Evolutionary conservation across 2,113 vertebrate species (phyloP).

Genomic region (Corythoichthys haematopterus): DNA sequence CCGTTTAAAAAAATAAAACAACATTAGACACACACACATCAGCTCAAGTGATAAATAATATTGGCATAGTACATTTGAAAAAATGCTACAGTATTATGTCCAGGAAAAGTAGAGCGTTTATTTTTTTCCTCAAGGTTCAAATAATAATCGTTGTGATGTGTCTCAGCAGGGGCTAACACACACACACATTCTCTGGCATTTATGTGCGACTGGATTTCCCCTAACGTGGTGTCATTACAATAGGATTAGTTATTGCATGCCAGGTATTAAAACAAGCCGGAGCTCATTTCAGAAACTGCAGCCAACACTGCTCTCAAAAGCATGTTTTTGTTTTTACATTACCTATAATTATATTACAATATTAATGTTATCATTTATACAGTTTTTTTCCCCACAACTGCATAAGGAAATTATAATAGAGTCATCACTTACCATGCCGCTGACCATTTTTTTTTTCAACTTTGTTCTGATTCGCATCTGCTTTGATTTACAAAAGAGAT

Average conservation of each 20-base stretch:
- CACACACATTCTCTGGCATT: constrained; percentile 34
- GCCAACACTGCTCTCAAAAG: not conserved
- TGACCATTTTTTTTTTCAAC: no score
- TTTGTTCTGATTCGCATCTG: not conserved
- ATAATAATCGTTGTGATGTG: constrained; percentile 55
- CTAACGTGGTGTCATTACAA: constrained; percentile 55
- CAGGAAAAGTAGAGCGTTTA: constrained; percentile 1
- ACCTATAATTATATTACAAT: not conserved
- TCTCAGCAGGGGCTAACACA: constrained; percentile 38
- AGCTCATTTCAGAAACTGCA: constrained; percentile 24
- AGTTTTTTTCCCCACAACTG: not conserved
- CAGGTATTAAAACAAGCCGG: constrained; percentile 47
- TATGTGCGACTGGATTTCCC: constrained; percentile 55
- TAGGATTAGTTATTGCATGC: constrained; percentile 47
- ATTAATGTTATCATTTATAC: not conserved
- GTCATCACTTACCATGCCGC: not conserved
- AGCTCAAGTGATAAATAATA: constrained; percentile 31
- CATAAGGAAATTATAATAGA: not conserved
- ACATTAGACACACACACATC: not conserved
- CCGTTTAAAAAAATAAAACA: not conserved
- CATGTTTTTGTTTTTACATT: not conserved
- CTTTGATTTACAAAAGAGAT: not conserved
- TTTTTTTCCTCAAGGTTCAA: constrained; percentile 50
- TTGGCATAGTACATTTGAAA: constrained; percentile 36
- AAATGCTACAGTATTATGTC: not conserved